Evolutionary conservation across 1,140 invertebrate species (phyloP).

Genomic region (Hyphantria cunea): DNA sequence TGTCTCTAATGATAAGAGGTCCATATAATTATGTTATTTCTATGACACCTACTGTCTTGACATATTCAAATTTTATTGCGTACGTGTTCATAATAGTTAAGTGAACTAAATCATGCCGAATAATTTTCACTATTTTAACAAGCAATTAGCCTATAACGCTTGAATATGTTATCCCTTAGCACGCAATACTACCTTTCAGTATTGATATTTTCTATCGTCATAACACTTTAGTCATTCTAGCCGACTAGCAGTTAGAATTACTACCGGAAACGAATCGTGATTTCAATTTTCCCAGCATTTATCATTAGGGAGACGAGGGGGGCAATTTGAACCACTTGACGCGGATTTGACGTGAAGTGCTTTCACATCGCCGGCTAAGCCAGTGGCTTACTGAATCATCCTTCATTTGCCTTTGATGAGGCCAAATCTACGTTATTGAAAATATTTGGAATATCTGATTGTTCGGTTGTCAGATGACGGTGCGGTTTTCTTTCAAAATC

Average conservation of each 20-base stretch:
- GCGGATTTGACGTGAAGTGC: conserved; percentile 63
- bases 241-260: background rate
- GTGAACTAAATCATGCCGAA: conserved; percentile 18
- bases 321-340: conserved; percentile 62
- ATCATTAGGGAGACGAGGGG: conserved; percentile 51
- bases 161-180: conserved; percentile 37
- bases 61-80: conserved; percentile 11
- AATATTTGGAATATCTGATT: conserved; percentile 40
- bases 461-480: conserved; percentile 30
- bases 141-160: conserved; percentile 32
- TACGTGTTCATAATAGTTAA: conserved; percentile 4
- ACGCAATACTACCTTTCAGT: conserved; percentile 34
- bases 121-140: conserved; percentile 26
- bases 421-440: conserved; percentile 51
- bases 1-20: conserved; percentile 17
- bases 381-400: conserved; percentile 58
- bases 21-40: conserved; percentile 22
- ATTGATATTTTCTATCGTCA: conserved; percentile 45
- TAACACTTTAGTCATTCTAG: conserved; percentile 29
- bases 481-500: conserved; percentile 20
- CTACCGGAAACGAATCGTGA: conserved; percentile 56
- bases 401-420: conserved; percentile 63
- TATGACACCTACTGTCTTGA: conserved; percentile 1
- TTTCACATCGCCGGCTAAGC: conserved; percentile 48
- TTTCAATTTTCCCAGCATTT: conserved; percentile 67